Conservation (phyloP, 1,140 invertebrate species). For the Leptinotarsa undecemlineata region DNA sequence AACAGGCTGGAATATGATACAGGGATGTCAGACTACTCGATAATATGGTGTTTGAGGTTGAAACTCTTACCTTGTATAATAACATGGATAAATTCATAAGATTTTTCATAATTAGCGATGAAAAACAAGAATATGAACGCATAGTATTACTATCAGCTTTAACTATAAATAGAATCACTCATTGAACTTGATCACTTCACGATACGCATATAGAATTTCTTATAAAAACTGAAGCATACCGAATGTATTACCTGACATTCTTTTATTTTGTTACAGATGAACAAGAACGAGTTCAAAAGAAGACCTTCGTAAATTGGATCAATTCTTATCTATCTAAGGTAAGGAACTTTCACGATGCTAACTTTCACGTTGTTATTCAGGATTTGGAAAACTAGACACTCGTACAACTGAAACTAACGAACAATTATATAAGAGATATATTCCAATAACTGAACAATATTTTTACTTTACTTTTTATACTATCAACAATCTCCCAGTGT, state of each 20-base stretch:
- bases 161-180: conserved; percentile 6
- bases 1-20: no score
- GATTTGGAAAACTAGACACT: no score
- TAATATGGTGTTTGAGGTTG: no score
- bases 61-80: no score
- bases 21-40: no score
- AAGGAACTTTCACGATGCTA: conserved; percentile 50
- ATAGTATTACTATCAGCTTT: neutral
- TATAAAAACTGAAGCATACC: no score
- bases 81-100: neutral
- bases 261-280: conserved; percentile 81
- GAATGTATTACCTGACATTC: neutral
- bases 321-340: conserved; percentile 97
- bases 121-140: neutral
- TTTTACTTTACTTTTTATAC: no score
- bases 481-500: no score
- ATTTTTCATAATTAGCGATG: neutral
- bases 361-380: neutral
- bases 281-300: conserved; percentile 98
- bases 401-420: no score
- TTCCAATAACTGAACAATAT: no score
- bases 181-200: conserved; percentile 10
- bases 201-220: neutral
- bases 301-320: conserved; percentile 99
- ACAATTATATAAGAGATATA: no score